Evolutionary conservation across 2,113 vertebrate genomes (phyloP).

Genomic region (Ciconia stormi): DNA sequence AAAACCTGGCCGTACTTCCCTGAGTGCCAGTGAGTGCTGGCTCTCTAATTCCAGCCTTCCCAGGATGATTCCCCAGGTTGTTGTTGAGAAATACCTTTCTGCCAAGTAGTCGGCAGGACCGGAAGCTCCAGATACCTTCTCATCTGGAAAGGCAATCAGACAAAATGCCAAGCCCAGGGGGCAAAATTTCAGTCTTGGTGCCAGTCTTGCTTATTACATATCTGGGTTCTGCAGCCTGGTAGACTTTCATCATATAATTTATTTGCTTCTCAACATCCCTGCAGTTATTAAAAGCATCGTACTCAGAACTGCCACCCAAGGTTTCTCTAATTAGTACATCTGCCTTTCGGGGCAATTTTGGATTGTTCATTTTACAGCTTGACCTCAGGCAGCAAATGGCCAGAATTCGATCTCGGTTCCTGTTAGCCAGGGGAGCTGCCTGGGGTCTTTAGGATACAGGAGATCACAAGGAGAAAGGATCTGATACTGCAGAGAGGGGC

Average conservation of each 20-base stretch:
- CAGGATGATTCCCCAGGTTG: neutral
- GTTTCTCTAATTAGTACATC: conserved; percentile 58
- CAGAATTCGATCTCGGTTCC: neutral
- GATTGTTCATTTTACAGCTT: conserved; percentile 17
- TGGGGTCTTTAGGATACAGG: neutral
- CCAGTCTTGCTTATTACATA: conserved; percentile 56
- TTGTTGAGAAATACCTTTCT: conserved; percentile 42
- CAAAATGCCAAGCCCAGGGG: conserved; percentile 42
- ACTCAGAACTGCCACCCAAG: conserved; percentile 18
- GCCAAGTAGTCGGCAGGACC: conserved; percentile 10
- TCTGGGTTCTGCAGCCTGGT: conserved; percentile 47
- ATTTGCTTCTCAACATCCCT: conserved; percentile 65
- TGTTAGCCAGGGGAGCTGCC: neutral
- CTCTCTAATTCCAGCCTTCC: neutral
- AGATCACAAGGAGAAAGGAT: neutral
- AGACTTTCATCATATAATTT: conserved; percentile 60
- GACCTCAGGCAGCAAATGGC: neutral
- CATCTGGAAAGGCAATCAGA: conserved; percentile 46
- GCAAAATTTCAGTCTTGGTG: conserved; percentile 51
- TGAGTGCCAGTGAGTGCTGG: neutral
- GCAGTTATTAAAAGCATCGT: conserved; percentile 49
- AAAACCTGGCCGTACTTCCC: neutral
- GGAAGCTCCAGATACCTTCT: conserved; percentile 50
- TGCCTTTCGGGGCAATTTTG: conserved; percentile 27
- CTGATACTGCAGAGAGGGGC: conserved; percentile 16